Evolutionary conservation across 23 tunicate genomes (phyloP).

Genomic region (Oikopleura dioica): DNA sequence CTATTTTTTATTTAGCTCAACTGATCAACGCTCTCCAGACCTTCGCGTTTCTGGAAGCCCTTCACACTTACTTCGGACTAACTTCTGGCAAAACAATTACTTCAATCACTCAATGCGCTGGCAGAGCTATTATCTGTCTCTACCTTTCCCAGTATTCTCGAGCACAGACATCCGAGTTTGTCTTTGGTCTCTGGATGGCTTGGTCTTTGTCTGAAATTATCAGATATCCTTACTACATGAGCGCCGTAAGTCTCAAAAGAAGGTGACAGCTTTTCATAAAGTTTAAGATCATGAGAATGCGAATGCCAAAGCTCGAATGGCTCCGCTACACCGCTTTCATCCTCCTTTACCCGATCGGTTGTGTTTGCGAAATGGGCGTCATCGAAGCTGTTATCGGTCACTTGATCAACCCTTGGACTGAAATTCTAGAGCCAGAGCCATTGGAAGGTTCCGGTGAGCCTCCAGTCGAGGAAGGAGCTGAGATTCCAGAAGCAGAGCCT

Average conservation of each 20-base stretch:
- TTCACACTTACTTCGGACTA: neutral
- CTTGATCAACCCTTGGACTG: neutral
- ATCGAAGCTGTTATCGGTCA: neutral
- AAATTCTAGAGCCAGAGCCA: no score
- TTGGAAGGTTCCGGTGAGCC: no score
- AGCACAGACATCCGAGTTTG: neutral
- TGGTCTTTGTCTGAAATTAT: neutral
- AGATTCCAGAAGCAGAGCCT: no score
- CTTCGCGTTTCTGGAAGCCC: neutral
- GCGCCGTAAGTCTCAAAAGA: neutral
- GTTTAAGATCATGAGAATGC: slow-evolving; percentile 3
- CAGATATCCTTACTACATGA: slow-evolving; percentile 6
- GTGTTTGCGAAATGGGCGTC: neutral
- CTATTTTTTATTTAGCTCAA: neutral
- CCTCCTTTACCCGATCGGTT: neutral
- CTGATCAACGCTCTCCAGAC: neutral
- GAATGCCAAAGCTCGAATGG: slow-evolving; percentile 5
- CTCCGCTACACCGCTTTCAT: neutral
- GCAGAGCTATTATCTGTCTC: neutral
- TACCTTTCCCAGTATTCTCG: neutral
- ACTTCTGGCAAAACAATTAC: neutral
- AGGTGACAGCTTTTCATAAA: neutral
- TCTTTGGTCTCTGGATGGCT: neutral
- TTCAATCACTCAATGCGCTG: neutral
- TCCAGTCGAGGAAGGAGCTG: no score